phyloP scores from a whole-genome alignment of 2,797 vertebrate genomes.

The Micropoecilia bifurca region DNA sequence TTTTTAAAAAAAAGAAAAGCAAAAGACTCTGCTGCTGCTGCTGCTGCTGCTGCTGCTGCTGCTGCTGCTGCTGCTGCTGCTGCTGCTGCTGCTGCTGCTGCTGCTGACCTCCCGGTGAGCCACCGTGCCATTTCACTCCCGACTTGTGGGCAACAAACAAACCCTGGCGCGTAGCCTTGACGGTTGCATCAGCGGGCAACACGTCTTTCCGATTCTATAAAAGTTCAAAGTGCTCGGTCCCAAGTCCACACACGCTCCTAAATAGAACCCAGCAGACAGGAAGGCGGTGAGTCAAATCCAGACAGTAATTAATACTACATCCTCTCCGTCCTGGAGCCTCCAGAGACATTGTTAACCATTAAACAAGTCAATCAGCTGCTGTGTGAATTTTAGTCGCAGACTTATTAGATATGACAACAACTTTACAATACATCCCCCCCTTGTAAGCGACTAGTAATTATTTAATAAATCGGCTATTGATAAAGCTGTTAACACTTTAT shows the following conservation, averaged over 20 bases:
- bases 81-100: no score
- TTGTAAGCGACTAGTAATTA: no score
- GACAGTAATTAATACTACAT: slow-evolving; percentile 73
- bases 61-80: no score
- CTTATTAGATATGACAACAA: neutral
- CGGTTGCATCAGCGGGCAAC: slow-evolving; percentile 25
- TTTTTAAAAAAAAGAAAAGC: neutral
- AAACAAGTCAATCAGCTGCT: slow-evolving; percentile 31
- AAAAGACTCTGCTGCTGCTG: neutral
- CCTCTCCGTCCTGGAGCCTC: slow-evolving; percentile 60
- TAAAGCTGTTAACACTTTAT: neutral
- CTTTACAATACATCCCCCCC: neutral
- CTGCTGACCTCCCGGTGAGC: slow-evolving; percentile 14
- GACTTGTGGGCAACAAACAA: slow-evolving; percentile 42
- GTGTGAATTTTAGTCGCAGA: neutral
- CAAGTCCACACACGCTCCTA: slow-evolving; percentile 60
- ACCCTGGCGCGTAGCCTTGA: slow-evolving; percentile 26
- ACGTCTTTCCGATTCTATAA: slow-evolving; percentile 55
- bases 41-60: no score
- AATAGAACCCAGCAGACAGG: slow-evolving; percentile 69
- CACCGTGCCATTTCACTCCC: slow-evolving; percentile 31
- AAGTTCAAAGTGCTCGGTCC: slow-evolving; percentile 35
- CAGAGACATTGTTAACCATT: slow-evolving; percentile 45
- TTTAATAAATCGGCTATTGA: neutral
- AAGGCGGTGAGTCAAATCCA: slow-evolving; percentile 55